Conservation (phyloP, 2,888 invertebrate genomes). For the Netelia inedita region DNA sequence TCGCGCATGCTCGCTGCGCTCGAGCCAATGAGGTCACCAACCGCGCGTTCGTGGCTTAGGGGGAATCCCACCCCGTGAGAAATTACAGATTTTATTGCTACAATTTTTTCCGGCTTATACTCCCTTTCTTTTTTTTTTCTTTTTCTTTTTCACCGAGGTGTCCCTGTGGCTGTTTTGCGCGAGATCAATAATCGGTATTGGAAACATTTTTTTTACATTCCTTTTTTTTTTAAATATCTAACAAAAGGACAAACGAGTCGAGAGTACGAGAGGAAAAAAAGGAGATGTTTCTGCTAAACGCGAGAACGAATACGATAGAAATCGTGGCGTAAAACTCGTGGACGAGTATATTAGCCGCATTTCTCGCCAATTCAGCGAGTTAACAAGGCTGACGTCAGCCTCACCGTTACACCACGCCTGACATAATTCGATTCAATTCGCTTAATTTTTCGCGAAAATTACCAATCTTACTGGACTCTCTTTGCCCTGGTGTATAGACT, state of each 20-base stretch:
- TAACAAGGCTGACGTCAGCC: conserved; percentile 81
- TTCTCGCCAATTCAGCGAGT: conserved; percentile 83
- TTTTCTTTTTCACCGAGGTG: neutral
- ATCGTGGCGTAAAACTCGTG: conserved; percentile 62
- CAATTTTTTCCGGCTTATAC: neutral
- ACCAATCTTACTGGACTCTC: conserved; percentile 79
- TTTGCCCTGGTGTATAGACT: neutral
- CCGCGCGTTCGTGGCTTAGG: neutral
- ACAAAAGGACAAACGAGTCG: neutral
- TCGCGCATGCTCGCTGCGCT: neutral
- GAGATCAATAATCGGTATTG: too few species aligned
- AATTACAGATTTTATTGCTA: neutral
- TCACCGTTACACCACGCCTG: conserved; percentile 73
- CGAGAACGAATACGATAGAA: conserved; percentile 44
- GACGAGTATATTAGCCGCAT: conserved; percentile 73
- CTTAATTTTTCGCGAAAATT: conserved; percentile 83
- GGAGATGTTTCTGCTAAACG: conserved; percentile 6
- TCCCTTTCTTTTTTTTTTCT: neutral
- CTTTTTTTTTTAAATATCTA: neutral
- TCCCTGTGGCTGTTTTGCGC: too few species aligned
- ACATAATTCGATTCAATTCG: conserved; percentile 84
- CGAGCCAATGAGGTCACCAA: neutral
- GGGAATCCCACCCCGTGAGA: neutral
- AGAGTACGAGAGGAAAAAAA: neutral
- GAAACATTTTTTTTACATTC: neutral